Evolutionary conservation across 2,888 invertebrate genomes (phyloP).

Genomic region (Diachrysia chrysitis): DNA sequence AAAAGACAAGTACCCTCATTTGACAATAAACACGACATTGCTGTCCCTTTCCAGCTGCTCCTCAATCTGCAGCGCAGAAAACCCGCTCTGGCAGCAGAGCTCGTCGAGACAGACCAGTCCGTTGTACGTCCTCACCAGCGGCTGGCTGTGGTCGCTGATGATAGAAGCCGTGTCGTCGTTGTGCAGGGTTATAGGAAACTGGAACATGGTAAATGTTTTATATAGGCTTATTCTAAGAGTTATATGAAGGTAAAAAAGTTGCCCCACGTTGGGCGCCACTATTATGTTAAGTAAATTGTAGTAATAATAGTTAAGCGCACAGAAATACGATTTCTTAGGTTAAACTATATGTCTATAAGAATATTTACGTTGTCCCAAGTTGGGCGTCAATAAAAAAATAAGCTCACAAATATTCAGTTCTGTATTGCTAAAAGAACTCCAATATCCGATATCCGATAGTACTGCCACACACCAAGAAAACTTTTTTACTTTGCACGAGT

Average conservation of each 20-base stretch:
- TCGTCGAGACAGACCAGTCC: conserved; percentile 92
- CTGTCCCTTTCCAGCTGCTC: conserved; percentile 94
- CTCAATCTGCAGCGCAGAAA: conserved; percentile 92
- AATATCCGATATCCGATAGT: too few relatives aligned
- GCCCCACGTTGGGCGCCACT: conserved; percentile 1
- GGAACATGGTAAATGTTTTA: conserved; percentile 49
- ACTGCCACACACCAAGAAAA: too few relatives aligned
- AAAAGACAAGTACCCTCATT: conserved; percentile 64
- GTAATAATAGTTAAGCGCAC: too few relatives aligned
- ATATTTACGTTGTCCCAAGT: too few relatives aligned
- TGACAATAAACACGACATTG: conserved; percentile 91
- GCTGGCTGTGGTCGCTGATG: conserved; percentile 74
- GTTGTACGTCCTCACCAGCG: conserved; percentile 83
- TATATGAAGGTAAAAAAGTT: not conserved
- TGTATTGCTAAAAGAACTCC: too few relatives aligned
- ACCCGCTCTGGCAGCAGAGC: conserved; percentile 94
- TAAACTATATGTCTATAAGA: too few relatives aligned
- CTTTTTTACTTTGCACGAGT: too few relatives aligned
- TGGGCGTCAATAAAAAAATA: not conserved
- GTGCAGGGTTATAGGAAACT: conserved; percentile 88
- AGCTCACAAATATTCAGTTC: too few relatives aligned
- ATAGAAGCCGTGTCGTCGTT: conserved; percentile 75
- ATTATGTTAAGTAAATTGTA: not conserved
- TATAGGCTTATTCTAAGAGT: too few relatives aligned
- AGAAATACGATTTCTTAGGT: too few relatives aligned